A percentile compares a stretch with the other conserved stretches of the same genome.
phyloP scores from a whole-genome alignment of 2,113 vertebrate species.

The Girardinichthys multiradiatus region DNA sequence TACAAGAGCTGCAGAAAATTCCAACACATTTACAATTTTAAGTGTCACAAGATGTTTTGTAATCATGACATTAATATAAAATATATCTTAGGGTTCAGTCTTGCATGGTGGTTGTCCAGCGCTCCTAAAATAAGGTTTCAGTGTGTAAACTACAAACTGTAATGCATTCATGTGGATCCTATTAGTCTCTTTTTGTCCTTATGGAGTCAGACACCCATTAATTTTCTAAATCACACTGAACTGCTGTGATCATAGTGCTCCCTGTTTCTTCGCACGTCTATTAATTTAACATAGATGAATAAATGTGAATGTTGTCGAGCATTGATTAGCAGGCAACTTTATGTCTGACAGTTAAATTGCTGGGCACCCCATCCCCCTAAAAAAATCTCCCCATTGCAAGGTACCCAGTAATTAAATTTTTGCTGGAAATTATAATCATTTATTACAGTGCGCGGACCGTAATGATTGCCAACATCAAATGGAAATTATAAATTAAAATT shows the following conservation, averaged over 20 bases:
- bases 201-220: constrained; percentile 92
- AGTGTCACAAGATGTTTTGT: not conserved
- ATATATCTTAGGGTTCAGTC: constrained; percentile 11
- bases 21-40: constrained; percentile 10
- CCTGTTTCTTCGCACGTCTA: constrained; percentile 93
- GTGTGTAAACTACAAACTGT: constrained; percentile 63
- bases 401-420: constrained; percentile 99
- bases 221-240: constrained; percentile 97
- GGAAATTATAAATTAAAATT: constrained; percentile 95
- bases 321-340: constrained; percentile 96
- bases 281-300: constrained; percentile 99
- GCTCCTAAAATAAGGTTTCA: constrained; percentile 75
- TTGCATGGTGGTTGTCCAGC: constrained; percentile 36
- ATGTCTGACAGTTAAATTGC: constrained; percentile 99
- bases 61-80: not conserved
- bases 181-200: constrained; percentile 90
- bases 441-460: constrained; percentile 96
- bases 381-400: constrained; percentile 90
- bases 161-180: constrained; percentile 79
- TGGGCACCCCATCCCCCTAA: constrained; percentile 82
- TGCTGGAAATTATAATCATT: constrained; percentile 99
- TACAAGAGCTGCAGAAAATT: not conserved
- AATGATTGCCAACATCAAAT: constrained; percentile 99
- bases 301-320: constrained; percentile 98
- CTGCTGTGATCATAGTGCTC: constrained; percentile 93